A percentile compares a stretch with the other conserved stretches of the same genome.
These are phyloP conservation scores for Rhodinocichla rosea DNA, from an alignment of 2,113 vertebrate genomes.

Conservation along the genomic window DNA sequence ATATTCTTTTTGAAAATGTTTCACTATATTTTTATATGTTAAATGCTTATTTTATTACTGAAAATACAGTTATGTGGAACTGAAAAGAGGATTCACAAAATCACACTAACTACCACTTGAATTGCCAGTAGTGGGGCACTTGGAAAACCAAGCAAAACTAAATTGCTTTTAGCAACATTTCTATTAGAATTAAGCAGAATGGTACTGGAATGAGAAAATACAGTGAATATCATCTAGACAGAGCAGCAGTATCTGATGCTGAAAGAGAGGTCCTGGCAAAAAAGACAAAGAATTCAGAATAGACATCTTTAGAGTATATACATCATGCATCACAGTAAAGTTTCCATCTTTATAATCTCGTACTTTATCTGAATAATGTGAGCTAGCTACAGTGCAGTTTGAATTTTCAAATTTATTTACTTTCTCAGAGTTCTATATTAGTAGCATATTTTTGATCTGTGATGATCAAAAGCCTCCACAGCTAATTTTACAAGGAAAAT, in stretches of 20 bases:
- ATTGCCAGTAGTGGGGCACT: background rate
- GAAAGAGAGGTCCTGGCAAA: background rate
- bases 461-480: background rate
- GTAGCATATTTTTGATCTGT: background rate
- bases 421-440: background rate
- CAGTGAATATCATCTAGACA: background rate
- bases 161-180: background rate
- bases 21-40: background rate
- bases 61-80: background rate
- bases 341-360: background rate
- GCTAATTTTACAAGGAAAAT: background rate
- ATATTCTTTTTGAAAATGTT: background rate
- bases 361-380: background rate
- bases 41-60: background rate
- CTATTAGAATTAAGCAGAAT: background rate
- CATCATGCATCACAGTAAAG: background rate
- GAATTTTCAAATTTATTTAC: background rate
- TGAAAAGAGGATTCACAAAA: background rate
- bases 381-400: background rate
- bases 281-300: background rate
- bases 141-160: background rate
- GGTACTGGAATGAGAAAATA: background rate
- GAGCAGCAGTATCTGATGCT: background rate
- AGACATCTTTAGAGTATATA: background rate
- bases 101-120: background rate